Base-by-base conservation (phyloP, 2,888 invertebrate species). In the Pseudococcus jackbeardsleyi region DNA sequence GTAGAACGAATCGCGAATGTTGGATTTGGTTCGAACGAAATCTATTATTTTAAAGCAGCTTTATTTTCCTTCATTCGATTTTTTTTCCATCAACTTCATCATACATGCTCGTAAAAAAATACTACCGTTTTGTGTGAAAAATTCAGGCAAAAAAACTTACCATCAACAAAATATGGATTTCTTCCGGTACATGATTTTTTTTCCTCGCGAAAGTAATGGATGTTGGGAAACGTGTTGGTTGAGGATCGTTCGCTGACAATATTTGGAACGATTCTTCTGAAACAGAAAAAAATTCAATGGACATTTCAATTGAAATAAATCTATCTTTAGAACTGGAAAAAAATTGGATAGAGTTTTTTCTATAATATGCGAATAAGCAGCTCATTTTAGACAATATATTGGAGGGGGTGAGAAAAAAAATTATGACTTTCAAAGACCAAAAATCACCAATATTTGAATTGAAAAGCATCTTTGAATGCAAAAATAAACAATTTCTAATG, bases 61-160 rank as follows among this genome's bases (percentile, higher is more conserved):
- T 54, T 54, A 33, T 72, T 8, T 12, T 77, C 8, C 77, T 39
- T 22, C 11, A 19, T 77, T 39, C 39, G 17, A 33, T 39, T 33
- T 77, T 39, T 77, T 39, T 42, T 77, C 77, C 39, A 77, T 39
- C 77, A 42, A 64, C 64, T 64, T 64, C 64, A 64, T 64, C 64
- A 22, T 9, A 22, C 5, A 17, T 15, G n/a, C 77, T 33, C 77
- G 77, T 77, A 77, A 77, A 77, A 77, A 42, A 15, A 33, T 77
- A 39, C 39, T 8, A 15, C 39, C 39, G n/a, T 77, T 39, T 39
- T 77, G 77, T 4, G 77, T 17, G 11, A 64, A 64, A 64, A 64
- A 64, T 64, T 64, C 11, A 64, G n/a, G n/a, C 59, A 64, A 64
- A 59, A 59, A 77, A 77, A 77, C 77, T 39, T 77, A 77, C 77